Conservation (phyloP, 2,888 invertebrate species). For the Eupithecia exiguata region DNA sequence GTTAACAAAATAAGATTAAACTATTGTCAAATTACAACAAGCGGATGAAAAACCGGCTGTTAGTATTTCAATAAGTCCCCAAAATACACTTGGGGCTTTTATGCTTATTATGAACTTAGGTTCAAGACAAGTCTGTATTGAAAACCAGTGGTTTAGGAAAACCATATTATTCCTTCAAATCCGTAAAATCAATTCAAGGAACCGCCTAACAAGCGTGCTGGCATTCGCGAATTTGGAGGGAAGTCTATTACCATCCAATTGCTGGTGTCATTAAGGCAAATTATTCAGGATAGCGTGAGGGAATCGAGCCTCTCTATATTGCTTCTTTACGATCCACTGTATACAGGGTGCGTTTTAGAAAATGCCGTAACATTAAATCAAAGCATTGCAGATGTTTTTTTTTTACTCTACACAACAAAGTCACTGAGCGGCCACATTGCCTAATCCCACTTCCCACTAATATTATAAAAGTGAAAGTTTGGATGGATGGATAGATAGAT, state of each 20-base stretch:
- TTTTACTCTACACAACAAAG: too few relatives aligned
- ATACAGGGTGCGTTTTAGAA: constrained; percentile 8
- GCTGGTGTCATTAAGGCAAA: constrained; percentile 45
- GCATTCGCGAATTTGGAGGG: constrained; percentile 28
- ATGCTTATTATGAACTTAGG: neutral
- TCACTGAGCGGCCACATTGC: too few relatives aligned
- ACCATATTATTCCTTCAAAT: neutral
- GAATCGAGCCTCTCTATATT: constrained; percentile 34
- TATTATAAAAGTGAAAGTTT: too few relatives aligned
- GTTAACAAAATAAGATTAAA: too few relatives aligned
- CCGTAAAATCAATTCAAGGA: constrained; percentile 8
- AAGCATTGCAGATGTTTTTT: too few relatives aligned
- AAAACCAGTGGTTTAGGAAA: neutral
- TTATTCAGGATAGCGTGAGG: constrained; percentile 47
- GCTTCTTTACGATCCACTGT: constrained; percentile 36
- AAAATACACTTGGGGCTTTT: too few relatives aligned
- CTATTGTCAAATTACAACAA: too few relatives aligned
- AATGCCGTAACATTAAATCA: too few relatives aligned
- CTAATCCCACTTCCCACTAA: too few relatives aligned
- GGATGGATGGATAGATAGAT: too few relatives aligned
- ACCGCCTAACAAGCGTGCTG: constrained; percentile 18
- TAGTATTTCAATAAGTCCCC: too few relatives aligned
- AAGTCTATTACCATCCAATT: constrained; percentile 35
- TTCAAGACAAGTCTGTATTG: neutral
- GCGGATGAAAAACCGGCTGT: too few relatives aligned